Base-by-base conservation (phyloP, 2,888 invertebrate genomes). In the Drosophila cyrtoloma region DNA sequence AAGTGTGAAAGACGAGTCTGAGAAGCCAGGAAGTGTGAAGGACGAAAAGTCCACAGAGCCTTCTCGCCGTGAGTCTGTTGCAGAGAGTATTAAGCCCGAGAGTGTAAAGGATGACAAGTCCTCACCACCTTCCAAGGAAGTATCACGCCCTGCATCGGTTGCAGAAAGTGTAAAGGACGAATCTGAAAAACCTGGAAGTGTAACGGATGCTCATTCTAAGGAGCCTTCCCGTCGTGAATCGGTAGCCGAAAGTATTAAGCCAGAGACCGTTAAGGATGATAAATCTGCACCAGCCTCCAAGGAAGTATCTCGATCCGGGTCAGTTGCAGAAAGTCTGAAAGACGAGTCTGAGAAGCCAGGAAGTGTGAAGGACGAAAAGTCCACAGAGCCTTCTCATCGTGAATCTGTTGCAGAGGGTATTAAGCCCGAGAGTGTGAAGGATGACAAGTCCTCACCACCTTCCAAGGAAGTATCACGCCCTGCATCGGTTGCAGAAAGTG, bases 141-240 rank as follows among this genome's bases (percentile, higher is more conserved):
- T 35, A 14, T 35, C 35, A 1, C 35, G 35, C 0, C 5, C 35
- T 1, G 35, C 5, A 1, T 35, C 35, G 1, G 35, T 35, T 0
- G 14, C 7, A 3, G 47, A 5, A 26, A 47, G 32, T 32, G 32
- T 32, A 7, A 32, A 32, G 9, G 32, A 32, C 32, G 32, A 9
- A 0, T 9, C 32, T 32, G 32, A 9, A 1, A 32, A 32, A 0
- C 32, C 32, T 2, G 32, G 32, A 32, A 32, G 26, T 47, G 26
- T 22, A 6, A 22, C 6, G 16, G 47, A 47, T 3, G 47, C 14
- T 14, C 66, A 71, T 28, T 77, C 83, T 1, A 22, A 44, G 9
- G 69, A 61, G n/a, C 19, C 51, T 3, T 64, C 72, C 3, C 71
- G 64, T 0, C 92, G 91, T 1, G 79, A 82, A 10, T 80, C 84